Base-by-base conservation (phyloP, 2,888 invertebrate species). In the Drosophila neutralis region DNA sequence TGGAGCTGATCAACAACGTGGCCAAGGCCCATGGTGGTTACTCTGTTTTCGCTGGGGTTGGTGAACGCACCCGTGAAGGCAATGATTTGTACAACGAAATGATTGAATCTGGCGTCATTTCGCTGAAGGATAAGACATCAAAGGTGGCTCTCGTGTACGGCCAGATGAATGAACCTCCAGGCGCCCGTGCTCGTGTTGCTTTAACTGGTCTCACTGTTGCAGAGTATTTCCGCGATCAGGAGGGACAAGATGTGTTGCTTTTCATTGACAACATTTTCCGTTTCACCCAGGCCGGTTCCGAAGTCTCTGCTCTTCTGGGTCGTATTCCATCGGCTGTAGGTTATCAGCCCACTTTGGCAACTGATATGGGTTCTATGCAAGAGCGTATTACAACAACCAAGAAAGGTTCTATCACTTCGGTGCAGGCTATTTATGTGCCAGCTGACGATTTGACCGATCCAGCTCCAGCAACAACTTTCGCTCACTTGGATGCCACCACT, bases 181-280 rank as follows among this genome's bases (percentile, higher is more conserved):
- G 98, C 87, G 98, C 98, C 67, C 96, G 98, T 93, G 98, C 98
- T 88, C 96, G 98, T 93, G 98, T 98, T 66, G 98, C 98, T 72
- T 94, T 98, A 80, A 98, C 98, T 87, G 98, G 98, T 82, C 94
- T 98, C 77, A 98, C 98, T 36, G 97, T 98, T 45, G 98, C 98
- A 33, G 98, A 98, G 92, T 97, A 98, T 92, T 98, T 98, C 97
- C 96, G 98, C 93, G 98, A 98, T 91, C 95, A 96, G 91, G 98
- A 98, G 93, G 98, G 98, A 89, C 98, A 98, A 92, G 97, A 98
- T 94, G 98, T 98, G 93, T 94, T 98, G 91, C 95, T 98, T 63
- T 98, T 98, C 94, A 98, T 98, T 93, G 98, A 98, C 94, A 98
- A 98, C 94, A 98, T 98, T 93, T 98, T 98, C 96, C 95, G 97